Conservation (phyloP, 1,140 invertebrate genomes). For the Thaumatotibia leucotreta region DNA sequence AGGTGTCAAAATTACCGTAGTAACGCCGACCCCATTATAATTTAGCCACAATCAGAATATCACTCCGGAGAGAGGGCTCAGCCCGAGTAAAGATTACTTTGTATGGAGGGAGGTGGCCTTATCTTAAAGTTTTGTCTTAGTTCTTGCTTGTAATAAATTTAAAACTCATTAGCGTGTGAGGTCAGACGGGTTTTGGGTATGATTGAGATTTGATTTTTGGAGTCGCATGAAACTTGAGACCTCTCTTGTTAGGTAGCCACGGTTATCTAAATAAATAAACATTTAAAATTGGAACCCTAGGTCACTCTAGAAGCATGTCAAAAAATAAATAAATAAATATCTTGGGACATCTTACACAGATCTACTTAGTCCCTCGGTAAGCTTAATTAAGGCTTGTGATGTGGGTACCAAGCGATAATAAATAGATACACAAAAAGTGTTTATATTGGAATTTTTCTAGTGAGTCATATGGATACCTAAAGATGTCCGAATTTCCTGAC, state of each 20-base stretch:
- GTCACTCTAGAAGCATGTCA: no score
- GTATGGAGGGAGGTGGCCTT: constrained; percentile 44
- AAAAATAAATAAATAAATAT: no score
- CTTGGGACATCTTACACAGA: no score
- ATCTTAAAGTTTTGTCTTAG: constrained; percentile 57
- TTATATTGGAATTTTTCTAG: no score
- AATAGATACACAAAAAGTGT: no score
- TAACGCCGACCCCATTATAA: constrained; percentile 9
- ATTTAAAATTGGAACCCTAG: no score
- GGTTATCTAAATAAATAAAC: no score
- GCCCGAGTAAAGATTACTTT: constrained; percentile 48
- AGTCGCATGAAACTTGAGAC: neutral
- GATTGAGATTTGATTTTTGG: neutral
- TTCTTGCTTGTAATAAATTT: constrained; percentile 39
- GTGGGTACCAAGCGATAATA: no score
- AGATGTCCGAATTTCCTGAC: no score
- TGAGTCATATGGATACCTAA: no score
- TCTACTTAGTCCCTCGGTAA: no score
- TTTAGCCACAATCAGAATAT: constrained; percentile 19
- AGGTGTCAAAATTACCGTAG: constrained; percentile 1
- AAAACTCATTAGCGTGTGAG: constrained; percentile 13
- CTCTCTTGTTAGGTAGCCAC: neutral
- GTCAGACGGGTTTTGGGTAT: constrained; percentile 1
- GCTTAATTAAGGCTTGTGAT: no score
- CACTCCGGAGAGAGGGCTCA: constrained; percentile 28